phyloP scores from a whole-genome alignment of 1,140 invertebrate species.

The Ceratina australensis region DNA sequence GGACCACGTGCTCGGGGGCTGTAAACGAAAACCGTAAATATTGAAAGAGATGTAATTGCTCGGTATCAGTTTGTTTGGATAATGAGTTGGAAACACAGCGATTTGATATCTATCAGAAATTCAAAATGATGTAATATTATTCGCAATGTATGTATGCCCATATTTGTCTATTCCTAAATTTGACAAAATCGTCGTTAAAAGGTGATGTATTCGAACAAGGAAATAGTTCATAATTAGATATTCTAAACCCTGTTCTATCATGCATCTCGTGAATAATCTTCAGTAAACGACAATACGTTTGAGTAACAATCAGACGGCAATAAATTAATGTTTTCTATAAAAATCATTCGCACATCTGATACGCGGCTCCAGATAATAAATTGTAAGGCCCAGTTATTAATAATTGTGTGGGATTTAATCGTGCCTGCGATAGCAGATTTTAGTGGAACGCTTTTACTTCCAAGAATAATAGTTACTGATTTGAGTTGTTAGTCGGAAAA shows the following conservation, averaged over 20 bases:
- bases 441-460: constrained; percentile 15
- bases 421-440: neutral
- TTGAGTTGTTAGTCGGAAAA: constrained; percentile 59
- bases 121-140: constrained; percentile 36
- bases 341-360: neutral
- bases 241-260: neutral
- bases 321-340: neutral
- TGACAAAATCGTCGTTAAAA: neutral
- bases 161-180: constrained; percentile 20
- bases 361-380: neutral
- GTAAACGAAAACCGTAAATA: neutral
- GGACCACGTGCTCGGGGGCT: neutral
- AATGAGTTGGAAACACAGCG: constrained; percentile 18
- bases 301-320: neutral
- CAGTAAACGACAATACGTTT: neutral
- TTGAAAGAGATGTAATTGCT: neutral
- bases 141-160: constrained; percentile 34
- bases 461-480: constrained; percentile 61
- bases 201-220: neutral
- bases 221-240: neutral
- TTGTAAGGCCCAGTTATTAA: neutral
- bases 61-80: constrained; percentile 11
- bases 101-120: constrained; percentile 1
- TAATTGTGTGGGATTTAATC: neutral
- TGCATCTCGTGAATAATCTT: neutral